phyloP scores from a whole-genome alignment of 2,888 invertebrate genomes.

The Rhamnusium bicolor region DNA sequence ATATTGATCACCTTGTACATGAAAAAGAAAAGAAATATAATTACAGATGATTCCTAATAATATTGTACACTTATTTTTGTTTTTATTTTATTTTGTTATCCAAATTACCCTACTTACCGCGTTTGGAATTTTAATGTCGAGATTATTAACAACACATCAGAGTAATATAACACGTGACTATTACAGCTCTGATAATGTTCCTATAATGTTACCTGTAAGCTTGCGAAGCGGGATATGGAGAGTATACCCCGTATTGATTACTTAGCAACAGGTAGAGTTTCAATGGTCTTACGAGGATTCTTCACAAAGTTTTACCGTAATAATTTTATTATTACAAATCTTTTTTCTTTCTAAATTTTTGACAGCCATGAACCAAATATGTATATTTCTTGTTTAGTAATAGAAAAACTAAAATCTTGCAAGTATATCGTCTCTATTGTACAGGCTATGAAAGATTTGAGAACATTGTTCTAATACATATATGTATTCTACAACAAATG shows the following conservation, averaged over 20 bases:
- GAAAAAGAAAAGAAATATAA: too few relatives aligned
- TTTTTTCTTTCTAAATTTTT: background rate
- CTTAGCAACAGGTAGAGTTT: background rate
- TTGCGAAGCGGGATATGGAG: conserved; percentile 25
- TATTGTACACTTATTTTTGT: background rate
- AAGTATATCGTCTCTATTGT: too few relatives aligned
- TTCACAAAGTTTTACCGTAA: background rate
- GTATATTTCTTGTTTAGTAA: too few relatives aligned
- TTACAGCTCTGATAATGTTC: conserved; percentile 37
- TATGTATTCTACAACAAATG: too few relatives aligned
- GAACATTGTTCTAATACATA: too few relatives aligned
- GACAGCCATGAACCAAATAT: background rate
- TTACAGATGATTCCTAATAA: too few relatives aligned
- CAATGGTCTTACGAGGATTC: background rate
- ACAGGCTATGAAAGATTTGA: too few relatives aligned
- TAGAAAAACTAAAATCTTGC: too few relatives aligned
- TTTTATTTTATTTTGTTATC: background rate
- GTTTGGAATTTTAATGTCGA: background rate
- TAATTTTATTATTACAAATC: conserved; percentile 6
- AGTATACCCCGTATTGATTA: conserved; percentile 30
- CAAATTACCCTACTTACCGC: background rate
- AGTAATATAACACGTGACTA: conserved; percentile 42
- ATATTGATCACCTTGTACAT: too few relatives aligned
- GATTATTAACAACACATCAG: conserved; percentile 1
- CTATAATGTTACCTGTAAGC: conserved; percentile 15